Percentiles rank a stretch among this genome's conserved stretches.
phyloP scores from a whole-genome alignment of 2,888 invertebrate species.

The Athalia rosae region DNA sequence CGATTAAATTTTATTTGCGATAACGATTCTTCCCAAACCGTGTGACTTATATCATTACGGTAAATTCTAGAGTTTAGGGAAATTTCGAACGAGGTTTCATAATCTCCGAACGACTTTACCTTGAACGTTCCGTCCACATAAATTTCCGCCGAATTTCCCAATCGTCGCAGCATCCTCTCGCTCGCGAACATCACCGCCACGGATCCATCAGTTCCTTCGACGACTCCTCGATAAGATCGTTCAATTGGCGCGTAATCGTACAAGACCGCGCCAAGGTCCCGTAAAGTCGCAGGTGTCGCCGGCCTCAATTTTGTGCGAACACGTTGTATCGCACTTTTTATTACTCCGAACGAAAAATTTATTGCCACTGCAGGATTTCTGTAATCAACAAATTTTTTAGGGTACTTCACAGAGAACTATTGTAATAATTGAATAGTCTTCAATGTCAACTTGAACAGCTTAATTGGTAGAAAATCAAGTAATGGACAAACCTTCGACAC shows the following conservation, averaged over 20 bases:
- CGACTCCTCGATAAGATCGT: conserved; percentile 47
- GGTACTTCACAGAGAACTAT: not conserved
- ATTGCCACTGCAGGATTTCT: conserved; percentile 9
- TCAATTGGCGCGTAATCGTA: conserved; percentile 17
- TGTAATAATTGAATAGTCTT: not conserved
- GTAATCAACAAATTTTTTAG: not conserved
- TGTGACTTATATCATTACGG: too few relatives aligned
- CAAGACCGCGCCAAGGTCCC: conserved; percentile 16
- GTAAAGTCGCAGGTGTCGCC: conserved; percentile 3
- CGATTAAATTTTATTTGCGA: too few relatives aligned
- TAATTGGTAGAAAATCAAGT: not conserved
- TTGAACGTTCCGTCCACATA: conserved; percentile 50
- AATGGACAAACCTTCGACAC: not conserved
- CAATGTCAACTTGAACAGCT: not conserved
- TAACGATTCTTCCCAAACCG: too few relatives aligned
- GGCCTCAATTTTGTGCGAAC: not conserved
- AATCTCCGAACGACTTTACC: conserved; percentile 37
- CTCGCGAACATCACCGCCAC: conserved; percentile 47
- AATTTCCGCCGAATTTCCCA: conserved; percentile 6
- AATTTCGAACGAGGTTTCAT: too few relatives aligned
- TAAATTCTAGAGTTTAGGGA: too few relatives aligned
- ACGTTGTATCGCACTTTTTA: conserved; percentile 7
- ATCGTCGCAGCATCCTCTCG: conserved; percentile 29
- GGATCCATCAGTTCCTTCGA: conserved; percentile 37
- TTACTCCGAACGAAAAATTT: not conserved